phyloP scores from a whole-genome alignment of 2,113 vertebrate genomes.

The Dicaeum eximium region DNA sequence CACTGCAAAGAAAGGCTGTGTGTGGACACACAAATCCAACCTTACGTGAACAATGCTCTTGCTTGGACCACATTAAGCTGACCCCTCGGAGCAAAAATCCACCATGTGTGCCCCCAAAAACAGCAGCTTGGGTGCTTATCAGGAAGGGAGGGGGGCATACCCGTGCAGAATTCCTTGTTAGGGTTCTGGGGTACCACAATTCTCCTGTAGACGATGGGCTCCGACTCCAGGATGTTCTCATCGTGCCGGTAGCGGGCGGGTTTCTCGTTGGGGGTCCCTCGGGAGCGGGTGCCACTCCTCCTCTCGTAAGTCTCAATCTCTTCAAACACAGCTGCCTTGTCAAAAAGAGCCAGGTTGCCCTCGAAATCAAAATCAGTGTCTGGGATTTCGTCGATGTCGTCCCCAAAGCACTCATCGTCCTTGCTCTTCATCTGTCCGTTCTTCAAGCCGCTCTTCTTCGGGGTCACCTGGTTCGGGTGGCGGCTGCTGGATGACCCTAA shows the following conservation, averaged over 20 bases:
- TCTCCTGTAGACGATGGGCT: slow-evolving; percentile 91
- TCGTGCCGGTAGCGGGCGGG: slow-evolving; percentile 89
- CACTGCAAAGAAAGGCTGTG: not conserved
- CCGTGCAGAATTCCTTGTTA: slow-evolving; percentile 93
- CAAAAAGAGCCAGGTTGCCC: slow-evolving; percentile 95
- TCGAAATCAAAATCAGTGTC: slow-evolving; percentile 98
- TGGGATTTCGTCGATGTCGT: slow-evolving; percentile 86
- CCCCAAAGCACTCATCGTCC: slow-evolving; percentile 95
- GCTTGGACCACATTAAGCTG: not conserved
- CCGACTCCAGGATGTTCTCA: slow-evolving; percentile 92
- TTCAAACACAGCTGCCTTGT: slow-evolving; percentile 97
- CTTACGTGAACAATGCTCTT: fast-evolving
- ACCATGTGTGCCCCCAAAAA: not conserved
- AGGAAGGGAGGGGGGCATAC: slow-evolving; percentile 58
- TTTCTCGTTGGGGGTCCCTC: slow-evolving; percentile 86
- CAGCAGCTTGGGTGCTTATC: not conserved
- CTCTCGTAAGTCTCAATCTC: slow-evolving; percentile 91
- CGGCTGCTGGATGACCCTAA: slow-evolving; percentile 94
- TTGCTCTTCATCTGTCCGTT: slow-evolving; percentile 92
- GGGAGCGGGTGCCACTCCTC: slow-evolving; percentile 79
- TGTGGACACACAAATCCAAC: not conserved
- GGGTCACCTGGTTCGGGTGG: slow-evolving; percentile 87
- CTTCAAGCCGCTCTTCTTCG: slow-evolving; percentile 91
- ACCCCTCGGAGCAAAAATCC: not conserved
- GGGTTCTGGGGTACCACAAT: slow-evolving; percentile 86